A percentile compares a stretch with the other conserved stretches of the same genome.
Evolutionary conservation across 2,113 vertebrate genomes (phyloP).

Genomic region (Mohoua ochrocephala): DNA sequence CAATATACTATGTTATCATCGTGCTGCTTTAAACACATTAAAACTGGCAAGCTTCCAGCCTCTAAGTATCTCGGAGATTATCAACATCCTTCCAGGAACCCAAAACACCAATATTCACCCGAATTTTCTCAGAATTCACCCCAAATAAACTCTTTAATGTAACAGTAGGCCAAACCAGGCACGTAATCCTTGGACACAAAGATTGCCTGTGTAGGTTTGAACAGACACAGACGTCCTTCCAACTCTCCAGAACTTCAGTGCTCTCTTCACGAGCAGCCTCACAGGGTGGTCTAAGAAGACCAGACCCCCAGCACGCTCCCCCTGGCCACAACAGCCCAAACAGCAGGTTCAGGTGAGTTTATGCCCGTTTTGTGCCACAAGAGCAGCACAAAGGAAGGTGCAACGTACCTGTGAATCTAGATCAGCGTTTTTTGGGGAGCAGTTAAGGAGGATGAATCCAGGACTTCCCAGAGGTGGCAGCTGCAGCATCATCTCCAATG

Average conservation of each 20-base stretch:
- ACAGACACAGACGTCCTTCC: background rate
- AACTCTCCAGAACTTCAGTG: background rate
- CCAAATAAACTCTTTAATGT: background rate
- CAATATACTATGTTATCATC: background rate
- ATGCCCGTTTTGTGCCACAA: background rate
- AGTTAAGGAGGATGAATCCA: background rate
- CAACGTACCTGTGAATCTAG: background rate
- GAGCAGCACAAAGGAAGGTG: background rate
- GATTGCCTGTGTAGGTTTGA: background rate
- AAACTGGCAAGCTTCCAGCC: background rate
- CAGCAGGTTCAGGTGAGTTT: background rate
- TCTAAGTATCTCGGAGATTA: background rate
- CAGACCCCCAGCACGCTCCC: background rate
- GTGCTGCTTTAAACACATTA: background rate
- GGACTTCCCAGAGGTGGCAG: background rate
- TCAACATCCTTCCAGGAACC: background rate
- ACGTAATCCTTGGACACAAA: rapidly evolving
- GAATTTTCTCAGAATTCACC: background rate
- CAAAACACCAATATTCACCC: background rate
- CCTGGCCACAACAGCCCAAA: background rate
- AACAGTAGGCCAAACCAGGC: background rate
- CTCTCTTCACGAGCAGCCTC: background rate
- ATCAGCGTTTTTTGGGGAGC: background rate
- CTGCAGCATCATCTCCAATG: background rate
- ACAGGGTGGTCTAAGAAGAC: background rate